These are phyloP conservation scores for Cynoglossus semilaevis DNA, from an alignment of 2,113 vertebrate genomes.

Conservation along the genomic window DNA sequence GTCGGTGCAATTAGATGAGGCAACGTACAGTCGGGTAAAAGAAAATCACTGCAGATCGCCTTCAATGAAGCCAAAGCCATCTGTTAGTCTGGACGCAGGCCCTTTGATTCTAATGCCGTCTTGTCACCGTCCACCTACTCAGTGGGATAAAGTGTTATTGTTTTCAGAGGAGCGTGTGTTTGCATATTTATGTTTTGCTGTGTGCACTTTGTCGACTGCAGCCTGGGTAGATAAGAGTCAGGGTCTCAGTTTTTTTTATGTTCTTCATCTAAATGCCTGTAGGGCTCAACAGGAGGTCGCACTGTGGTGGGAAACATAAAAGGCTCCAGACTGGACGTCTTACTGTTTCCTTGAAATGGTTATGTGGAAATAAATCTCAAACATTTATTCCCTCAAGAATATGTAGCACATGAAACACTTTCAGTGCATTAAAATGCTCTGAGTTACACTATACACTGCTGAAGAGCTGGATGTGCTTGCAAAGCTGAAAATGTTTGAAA, in stretches of 20 bases:
- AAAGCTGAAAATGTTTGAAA: neutral
- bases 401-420: slow-evolving; percentile 1
- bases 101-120: slow-evolving; percentile 53
- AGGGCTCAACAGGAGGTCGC: slow-evolving; percentile 12
- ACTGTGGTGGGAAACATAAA: slow-evolving; percentile 29
- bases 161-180: neutral
- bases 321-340: slow-evolving; percentile 26
- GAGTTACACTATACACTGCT: neutral
- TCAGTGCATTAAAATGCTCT: slow-evolving; percentile 4
- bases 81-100: slow-evolving; percentile 41
- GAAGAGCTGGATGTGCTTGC: neutral
- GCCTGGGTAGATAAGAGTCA: slow-evolving; percentile 6
- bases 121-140: slow-evolving; percentile 44
- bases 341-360: slow-evolving; percentile 16
- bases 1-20: slow-evolving; percentile 46
- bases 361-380: slow-evolving; percentile 12
- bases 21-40: slow-evolving; percentile 32
- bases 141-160: slow-evolving; percentile 7
- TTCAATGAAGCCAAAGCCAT: slow-evolving; percentile 33
- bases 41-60: slow-evolving; percentile 23
- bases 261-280: slow-evolving; percentile 27
- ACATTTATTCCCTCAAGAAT: slow-evolving; percentile 8
- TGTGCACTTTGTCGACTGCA: slow-evolving; percentile 1
- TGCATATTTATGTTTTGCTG: slow-evolving; percentile 9
- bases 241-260: slow-evolving; percentile 10